Percentiles rank a stretch among this genome's conserved stretches.
Conservation (phyloP, 2,797 vertebrate species). For the Merluccius polli region DNA sequence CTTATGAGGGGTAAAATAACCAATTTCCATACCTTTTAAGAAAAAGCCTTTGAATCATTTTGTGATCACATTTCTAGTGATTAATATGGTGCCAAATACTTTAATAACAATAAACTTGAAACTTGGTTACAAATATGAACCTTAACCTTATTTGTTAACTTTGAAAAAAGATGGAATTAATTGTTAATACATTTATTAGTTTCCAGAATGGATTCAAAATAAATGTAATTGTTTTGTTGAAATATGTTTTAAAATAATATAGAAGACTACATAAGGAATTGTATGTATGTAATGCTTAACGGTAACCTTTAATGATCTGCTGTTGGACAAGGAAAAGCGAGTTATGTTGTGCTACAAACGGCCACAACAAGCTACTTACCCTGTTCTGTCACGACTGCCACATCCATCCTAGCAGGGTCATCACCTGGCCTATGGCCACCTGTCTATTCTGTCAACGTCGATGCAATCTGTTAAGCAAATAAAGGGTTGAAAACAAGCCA, state of each 20-base stretch:
- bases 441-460: slow-evolving; percentile 54
- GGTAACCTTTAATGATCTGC: background rate
- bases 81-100: background rate
- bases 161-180: no score
- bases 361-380: slow-evolving; percentile 39
- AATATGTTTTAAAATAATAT: background rate
- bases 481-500: slow-evolving; percentile 41
- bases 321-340: slow-evolving; percentile 13
- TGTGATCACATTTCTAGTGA: background rate
- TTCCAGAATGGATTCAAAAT: background rate
- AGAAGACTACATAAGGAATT: background rate
- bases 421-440: slow-evolving; percentile 59
- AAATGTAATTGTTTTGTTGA: background rate
- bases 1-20: background rate
- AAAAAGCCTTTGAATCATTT: background rate
- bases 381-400: slow-evolving; percentile 46
- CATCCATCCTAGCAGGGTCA: slow-evolving; percentile 68
- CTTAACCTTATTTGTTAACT: background rate
- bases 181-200: background rate
- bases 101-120: background rate
- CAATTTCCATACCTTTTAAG: background rate
- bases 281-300: background rate
- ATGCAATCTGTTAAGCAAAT: slow-evolving; percentile 60
- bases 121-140: background rate
- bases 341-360: slow-evolving; percentile 35